A percentile compares a stretch with the other conserved stretches of the same genome.
phyloP scores from a whole-genome alignment of 35 echinoderm and acorn worm species.

The Holothuria glaberrima region DNA sequence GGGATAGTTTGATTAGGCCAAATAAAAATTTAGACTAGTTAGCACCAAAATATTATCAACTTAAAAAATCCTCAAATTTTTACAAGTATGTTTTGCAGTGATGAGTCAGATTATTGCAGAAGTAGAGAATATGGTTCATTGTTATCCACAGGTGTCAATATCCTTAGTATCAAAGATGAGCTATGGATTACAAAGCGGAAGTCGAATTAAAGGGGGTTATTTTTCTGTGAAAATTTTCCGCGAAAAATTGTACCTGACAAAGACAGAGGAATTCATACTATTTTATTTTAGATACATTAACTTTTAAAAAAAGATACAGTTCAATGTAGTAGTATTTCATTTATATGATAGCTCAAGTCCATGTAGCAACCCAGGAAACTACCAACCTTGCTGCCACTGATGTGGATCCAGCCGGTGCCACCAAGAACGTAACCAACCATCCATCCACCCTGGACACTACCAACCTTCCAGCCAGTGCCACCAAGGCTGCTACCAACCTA shows the following conservation, averaged over 20 bases:
- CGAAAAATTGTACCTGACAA: conserved; percentile 23
- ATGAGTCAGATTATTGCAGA: conserved; percentile 8
- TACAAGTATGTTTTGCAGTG: conserved; percentile 2
- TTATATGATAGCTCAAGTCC: conserved; percentile 30
- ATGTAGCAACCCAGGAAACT: not conserved
- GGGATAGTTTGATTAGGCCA: conserved; percentile 3
- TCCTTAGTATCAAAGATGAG: conserved; percentile 8
- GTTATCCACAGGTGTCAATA: conserved; percentile 21
- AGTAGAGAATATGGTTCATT: conserved; percentile 9
- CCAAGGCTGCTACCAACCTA: not conserved
- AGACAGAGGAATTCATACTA: conserved; percentile 5
- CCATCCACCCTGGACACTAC: not conserved
- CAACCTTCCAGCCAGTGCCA: conserved; percentile 1
- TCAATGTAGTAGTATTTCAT: not conserved
- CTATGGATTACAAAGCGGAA: conserved; percentile 16
- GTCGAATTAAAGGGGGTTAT: not conserved
- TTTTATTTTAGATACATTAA: conserved; percentile 5
- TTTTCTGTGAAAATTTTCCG: too few relatives aligned
- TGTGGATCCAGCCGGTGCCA: not conserved
- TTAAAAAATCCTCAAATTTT: conserved; percentile 11
- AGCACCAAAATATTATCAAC: conserved; percentile 5
- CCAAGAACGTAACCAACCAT: not conserved
- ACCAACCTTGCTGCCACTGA: not conserved
- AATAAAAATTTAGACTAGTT: conserved; percentile 18
- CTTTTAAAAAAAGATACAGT: conserved; percentile 20